Evolutionary conservation across 1,140 invertebrate species (phyloP), one percentile per base, ranked within the genome.

Genomic region (Hylaeus volcanicus): DNA sequence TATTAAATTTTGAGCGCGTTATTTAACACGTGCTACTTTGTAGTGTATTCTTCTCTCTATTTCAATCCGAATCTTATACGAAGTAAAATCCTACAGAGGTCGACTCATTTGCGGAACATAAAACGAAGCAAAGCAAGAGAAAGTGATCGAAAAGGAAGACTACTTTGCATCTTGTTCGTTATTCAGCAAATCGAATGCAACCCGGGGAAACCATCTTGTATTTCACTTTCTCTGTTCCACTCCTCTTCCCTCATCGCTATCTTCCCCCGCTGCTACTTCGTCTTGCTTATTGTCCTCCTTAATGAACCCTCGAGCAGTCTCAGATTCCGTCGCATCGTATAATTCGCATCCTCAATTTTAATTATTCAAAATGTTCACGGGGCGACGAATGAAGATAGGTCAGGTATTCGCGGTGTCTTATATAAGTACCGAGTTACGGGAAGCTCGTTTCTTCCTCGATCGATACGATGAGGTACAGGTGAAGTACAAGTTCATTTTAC

Each of bases 331-430:
- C 26, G 70, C 51, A 71, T 51, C 66, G 39, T 77, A 72, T 81
- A 85, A 84, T 85, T 85, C 82, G 78, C 82, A 77, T 69, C 58
- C 63, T 85, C 58, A 74, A 85, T 85, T 86, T 81, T 86, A 85
- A 86, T 85, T 84, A 78, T 85, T 86, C 70, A 63, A 55, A 85
- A 86, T 60, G 66, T 74, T 61, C 74, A 41, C 63, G 11, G 26
- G 26, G 14, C 51, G 63, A 77, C 78, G 75, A 77, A 81, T 84
- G 79, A 76, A 45, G 48, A 60, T 37, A 48, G 37, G 48, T 45
- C 66, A 26, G 9, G 14, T 41, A 48, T 61, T 51, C 48, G 39
- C 53, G 2, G 8, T 8, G 2, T 41, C 51, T 56, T 37, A 5
- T 14, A 1, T 3, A n/a, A 26, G 1, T 64, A 15, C 15, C 14